Evolutionary conservation across 2,113 vertebrate species (phyloP).

Genomic region (Phalacrocorax carbo): DNA sequence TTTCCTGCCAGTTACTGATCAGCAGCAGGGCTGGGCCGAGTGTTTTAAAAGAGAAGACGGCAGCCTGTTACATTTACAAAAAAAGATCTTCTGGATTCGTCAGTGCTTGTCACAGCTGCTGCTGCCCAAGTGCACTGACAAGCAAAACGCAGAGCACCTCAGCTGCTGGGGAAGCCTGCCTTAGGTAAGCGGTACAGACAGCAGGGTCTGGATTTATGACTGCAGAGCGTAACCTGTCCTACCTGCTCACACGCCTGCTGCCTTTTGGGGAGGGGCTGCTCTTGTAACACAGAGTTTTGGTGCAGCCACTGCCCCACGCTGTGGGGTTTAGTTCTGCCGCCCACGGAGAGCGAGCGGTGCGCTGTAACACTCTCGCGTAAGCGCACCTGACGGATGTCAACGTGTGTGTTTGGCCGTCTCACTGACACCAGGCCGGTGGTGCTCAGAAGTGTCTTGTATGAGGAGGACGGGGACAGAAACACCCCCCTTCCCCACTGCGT

Average conservation of each 20-base stretch:
- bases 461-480: not conserved
- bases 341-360: accelerated
- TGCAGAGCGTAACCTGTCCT: not conserved
- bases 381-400: not conserved
- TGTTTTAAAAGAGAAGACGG: not conserved
- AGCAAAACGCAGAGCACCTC: accelerated
- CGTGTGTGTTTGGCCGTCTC: accelerated
- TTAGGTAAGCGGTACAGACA: not conserved
- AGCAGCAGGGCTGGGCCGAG: not conserved
- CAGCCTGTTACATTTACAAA: not conserved
- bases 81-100: not conserved
- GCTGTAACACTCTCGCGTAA: not conserved
- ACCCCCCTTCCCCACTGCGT: not conserved
- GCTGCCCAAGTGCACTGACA: not conserved
- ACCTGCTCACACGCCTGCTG: accelerated
- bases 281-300: not conserved
- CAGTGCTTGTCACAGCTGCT: not conserved
- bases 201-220: accelerated
- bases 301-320: not conserved
- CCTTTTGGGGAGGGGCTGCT: not conserved
- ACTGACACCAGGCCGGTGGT: not conserved
- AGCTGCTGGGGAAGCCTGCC: not conserved
- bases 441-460: not conserved
- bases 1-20: not conserved
- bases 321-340: not conserved